These are phyloP conservation scores for Parnassius smintheus DNA, from an alignment of 2,888 invertebrate species.

Conservation along the genomic window DNA sequence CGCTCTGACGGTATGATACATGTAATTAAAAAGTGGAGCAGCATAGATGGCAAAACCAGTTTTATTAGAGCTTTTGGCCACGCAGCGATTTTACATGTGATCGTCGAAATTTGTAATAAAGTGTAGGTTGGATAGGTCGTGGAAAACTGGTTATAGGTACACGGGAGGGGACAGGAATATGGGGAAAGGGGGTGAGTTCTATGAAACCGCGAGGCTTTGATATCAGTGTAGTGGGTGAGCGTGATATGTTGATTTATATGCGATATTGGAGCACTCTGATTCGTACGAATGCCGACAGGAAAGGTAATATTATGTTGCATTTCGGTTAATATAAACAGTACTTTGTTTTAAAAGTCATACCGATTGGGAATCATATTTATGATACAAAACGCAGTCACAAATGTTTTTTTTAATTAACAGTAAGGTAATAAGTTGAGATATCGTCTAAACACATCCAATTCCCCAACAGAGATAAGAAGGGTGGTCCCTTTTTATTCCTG, in stretches of 20 bases:
- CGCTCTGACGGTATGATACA: constrained; percentile 63
- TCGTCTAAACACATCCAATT: too few relatives aligned
- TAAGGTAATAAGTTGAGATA: too few relatives aligned
- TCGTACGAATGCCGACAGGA: neutral
- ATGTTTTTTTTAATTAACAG: too few relatives aligned
- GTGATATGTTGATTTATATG: constrained; percentile 51
- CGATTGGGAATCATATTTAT: too few relatives aligned
- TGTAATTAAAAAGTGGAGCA: constrained; percentile 75
- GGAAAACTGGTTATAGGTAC: constrained; percentile 24
- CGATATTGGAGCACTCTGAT: constrained; percentile 35
- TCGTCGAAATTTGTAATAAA: neutral
- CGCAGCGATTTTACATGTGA: constrained; percentile 1
- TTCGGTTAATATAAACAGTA: neutral
- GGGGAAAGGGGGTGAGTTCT: constrained; percentile 32
- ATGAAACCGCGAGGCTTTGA: constrained; percentile 58
- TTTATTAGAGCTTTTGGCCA: constrained; percentile 33
- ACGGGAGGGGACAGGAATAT: constrained; percentile 31
- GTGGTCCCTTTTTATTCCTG: too few relatives aligned
- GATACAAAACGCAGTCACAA: too few relatives aligned
- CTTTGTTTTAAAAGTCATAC: too few relatives aligned
- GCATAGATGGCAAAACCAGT: constrained; percentile 42
- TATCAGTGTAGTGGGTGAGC: constrained; percentile 45
- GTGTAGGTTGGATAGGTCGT: constrained; percentile 4
- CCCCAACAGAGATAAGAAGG: too few relatives aligned
- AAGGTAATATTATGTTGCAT: neutral